Conservation (phyloP, 2,113 vertebrate species). For the Engystomops pustulosus region DNA sequence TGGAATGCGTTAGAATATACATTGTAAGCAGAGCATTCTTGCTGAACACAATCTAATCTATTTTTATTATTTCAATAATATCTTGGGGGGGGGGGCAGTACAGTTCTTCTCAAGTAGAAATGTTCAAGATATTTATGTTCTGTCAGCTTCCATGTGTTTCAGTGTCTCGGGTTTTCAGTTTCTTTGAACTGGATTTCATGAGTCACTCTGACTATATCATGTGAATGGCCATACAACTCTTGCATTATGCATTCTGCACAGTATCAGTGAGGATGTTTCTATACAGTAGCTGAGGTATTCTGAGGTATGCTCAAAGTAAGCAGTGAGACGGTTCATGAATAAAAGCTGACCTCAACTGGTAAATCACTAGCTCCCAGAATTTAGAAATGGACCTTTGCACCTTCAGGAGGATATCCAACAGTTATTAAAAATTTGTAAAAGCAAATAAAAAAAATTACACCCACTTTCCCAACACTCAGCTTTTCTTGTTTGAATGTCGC, state of each 20-base stretch:
- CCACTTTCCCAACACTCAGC: too few relatives aligned
- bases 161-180: background rate
- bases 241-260: conserved; percentile 16
- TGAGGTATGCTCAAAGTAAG: background rate
- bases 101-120: background rate
- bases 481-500: too few relatives aligned
- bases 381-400: background rate
- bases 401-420: too few relatives aligned
- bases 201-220: background rate
- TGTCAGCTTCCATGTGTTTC: background rate
- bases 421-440: too few relatives aligned
- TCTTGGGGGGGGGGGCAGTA: background rate
- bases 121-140: background rate
- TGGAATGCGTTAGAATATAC: background rate
- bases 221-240: background rate
- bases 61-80: conserved; percentile 36
- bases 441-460: too few relatives aligned
- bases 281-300: background rate
- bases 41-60: conserved; percentile 22
- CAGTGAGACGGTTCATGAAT: too few relatives aligned
- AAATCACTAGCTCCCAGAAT: background rate
- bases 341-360: background rate
- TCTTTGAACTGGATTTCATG: background rate
- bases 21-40: conserved; percentile 34
- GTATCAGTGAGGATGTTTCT: background rate